phyloP scores from a whole-genome alignment of 2,797 vertebrate species.

The Sebastes steindachneri region DNA sequence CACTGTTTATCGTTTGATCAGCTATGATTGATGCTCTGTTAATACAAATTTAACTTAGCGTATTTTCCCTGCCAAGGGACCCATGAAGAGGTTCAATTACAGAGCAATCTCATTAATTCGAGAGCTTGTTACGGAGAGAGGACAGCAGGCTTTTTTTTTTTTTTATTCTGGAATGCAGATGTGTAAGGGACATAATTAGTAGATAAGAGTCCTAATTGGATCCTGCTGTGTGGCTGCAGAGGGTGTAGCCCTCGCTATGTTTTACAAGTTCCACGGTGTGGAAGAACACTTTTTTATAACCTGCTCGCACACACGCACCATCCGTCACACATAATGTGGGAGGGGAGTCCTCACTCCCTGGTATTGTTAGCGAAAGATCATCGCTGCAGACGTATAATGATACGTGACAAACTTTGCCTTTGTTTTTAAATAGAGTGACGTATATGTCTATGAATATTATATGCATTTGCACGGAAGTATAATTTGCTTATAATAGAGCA shows the following conservation, averaged over 20 bases:
- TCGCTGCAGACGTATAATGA: not conserved
- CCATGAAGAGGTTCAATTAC: conserved; percentile 96
- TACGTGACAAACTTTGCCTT: not conserved
- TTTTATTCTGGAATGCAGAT: conserved; percentile 90
- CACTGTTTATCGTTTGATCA: conserved; percentile 93
- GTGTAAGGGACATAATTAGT: conserved; percentile 91
- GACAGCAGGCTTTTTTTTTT: conserved; percentile 84
- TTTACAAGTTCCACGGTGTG: conserved; percentile 80
- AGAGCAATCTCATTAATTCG: conserved; percentile 96
- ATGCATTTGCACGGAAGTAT: not conserved
- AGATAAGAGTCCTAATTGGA: conserved; percentile 85
- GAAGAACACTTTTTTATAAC: conserved; percentile 75
- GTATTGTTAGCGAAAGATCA: conserved; percentile 33
- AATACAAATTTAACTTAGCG: conserved; percentile 92
- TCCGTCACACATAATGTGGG: conserved; percentile 57
- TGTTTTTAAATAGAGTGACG: not conserved
- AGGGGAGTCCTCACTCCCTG: conserved; percentile 20
- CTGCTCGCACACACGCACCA: conserved; percentile 66
- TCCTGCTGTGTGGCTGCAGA: conserved; percentile 82
- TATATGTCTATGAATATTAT: not conserved
- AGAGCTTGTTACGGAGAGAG: conserved; percentile 91
- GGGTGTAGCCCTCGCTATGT: conserved; percentile 76
- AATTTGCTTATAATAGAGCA: not conserved
- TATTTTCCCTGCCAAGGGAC: conserved; percentile 95
- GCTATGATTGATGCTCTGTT: conserved; percentile 95